These are phyloP conservation scores for Cavia aperea DNA, from an alignment of 2,113 vertebrate genomes.

Conservation along the genomic window DNA sequence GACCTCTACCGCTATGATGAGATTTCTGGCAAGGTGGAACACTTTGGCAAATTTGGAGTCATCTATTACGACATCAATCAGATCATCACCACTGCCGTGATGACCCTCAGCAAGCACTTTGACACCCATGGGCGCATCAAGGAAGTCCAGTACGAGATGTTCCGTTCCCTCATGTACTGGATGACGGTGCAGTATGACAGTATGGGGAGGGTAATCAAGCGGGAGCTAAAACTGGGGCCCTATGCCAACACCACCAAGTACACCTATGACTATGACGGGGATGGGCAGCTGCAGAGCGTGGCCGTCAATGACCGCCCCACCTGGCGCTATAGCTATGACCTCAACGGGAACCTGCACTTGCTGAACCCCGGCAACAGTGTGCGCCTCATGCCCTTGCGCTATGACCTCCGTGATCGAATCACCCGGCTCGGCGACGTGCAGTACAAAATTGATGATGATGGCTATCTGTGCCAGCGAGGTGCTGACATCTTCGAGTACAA, in stretches of 20 bases:
- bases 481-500: constrained; percentile 95
- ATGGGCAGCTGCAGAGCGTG: constrained; percentile 94
- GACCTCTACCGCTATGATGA: constrained; percentile 98
- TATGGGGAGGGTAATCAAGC: constrained; percentile 96
- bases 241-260: constrained; percentile 99
- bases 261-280: constrained; percentile 96
- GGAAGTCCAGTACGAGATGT: constrained; percentile 99
- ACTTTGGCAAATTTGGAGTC: constrained; percentile 98
- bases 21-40: constrained; percentile 98
- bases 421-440: constrained; percentile 94
- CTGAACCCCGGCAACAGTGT: constrained; percentile 94
- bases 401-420: constrained; percentile 95
- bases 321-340: constrained; percentile 99
- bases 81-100: constrained; percentile 97
- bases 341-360: constrained; percentile 96
- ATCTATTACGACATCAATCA: constrained; percentile 99
- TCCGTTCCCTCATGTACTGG: constrained; percentile 99
- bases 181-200: constrained; percentile 99
- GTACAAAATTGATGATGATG: constrained; percentile 95
- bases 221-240: constrained; percentile 97
- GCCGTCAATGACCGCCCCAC: constrained; percentile 96
- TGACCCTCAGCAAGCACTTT: constrained; percentile 99
- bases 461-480: constrained; percentile 92
- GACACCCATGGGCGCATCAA: constrained; percentile 98
- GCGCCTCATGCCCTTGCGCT: constrained; percentile 92